These are phyloP conservation scores for Dolichotis patagonum DNA, from an alignment of 2,113 vertebrate species.

Conservation along the genomic window DNA sequence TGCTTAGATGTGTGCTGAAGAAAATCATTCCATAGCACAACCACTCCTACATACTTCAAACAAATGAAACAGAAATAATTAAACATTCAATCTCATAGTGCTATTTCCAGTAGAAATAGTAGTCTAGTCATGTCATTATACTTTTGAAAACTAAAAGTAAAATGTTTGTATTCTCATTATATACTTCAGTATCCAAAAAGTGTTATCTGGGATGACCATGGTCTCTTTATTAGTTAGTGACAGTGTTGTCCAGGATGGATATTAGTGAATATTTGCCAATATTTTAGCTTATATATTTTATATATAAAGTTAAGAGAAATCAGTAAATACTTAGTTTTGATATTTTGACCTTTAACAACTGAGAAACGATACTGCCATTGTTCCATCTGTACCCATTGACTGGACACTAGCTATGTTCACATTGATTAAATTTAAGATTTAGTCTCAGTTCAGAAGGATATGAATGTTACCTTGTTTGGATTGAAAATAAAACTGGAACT, in stretches of 20 bases:
- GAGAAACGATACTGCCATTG: neutral
- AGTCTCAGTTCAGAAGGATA: neutral
- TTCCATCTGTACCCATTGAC: neutral
- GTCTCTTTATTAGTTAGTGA: neutral
- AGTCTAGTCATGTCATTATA: neutral
- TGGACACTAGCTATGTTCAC: neutral
- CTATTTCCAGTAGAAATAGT: neutral
- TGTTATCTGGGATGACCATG: neutral
- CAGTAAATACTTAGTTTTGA: neutral
- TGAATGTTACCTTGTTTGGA: neutral
- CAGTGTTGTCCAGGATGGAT: no score
- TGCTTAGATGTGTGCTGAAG: neutral
- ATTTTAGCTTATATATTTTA: neutral
- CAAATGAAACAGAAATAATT: neutral
- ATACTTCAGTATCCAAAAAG: neutral
- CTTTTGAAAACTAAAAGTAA: neutral
- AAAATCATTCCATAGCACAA: neutral
- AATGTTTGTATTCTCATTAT: neutral
- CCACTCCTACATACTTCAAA: neutral
- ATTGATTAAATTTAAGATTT: neutral
- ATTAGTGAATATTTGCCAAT: no score
- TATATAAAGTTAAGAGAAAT: neutral
- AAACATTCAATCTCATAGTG: neutral
- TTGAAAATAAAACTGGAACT: neutral
- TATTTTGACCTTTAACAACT: neutral